Conservation (phyloP, 2,797 vertebrate species). For the Liparis tanakae region DNA sequence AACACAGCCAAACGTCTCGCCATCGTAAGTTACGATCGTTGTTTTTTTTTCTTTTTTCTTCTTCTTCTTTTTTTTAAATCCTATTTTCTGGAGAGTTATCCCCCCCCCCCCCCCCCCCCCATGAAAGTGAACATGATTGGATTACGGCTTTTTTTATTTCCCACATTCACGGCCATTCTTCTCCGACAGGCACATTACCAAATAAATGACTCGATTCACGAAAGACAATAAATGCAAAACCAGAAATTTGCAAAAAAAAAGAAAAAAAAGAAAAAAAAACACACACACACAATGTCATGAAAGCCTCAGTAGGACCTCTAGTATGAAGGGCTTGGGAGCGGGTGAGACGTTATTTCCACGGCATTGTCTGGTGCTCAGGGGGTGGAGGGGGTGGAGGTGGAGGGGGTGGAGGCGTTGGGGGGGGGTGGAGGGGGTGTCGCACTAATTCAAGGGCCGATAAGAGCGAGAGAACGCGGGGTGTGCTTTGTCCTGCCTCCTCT, state of each 20-base stretch:
- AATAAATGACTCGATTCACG: conserved; percentile 64
- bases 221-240: conserved; percentile 55
- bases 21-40: conserved; percentile 51
- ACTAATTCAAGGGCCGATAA: conserved; percentile 80
- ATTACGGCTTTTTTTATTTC: conserved; percentile 59
- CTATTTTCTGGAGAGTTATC: conserved; percentile 56
- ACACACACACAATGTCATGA: conserved; percentile 62
- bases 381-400: conserved; percentile 29
- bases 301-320: conserved; percentile 51
- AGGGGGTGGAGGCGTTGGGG: conserved; percentile 35
- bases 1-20: conserved; percentile 56
- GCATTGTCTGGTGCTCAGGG: conserved; percentile 76
- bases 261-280: no score
- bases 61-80: conserved; percentile 3
- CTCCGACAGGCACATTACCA: conserved; percentile 52
- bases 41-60: background rate
- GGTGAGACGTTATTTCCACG: conserved; percentile 77
- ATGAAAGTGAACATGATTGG: conserved; percentile 78
- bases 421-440: conserved; percentile 45
- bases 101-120: conserved; percentile 24
- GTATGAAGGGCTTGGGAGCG: conserved; percentile 50
- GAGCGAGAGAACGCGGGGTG: conserved; percentile 68
- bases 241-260: conserved; percentile 54
- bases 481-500: conserved; percentile 80
- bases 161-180: conserved; percentile 58